phyloP scores from a whole-genome alignment of 1,140 invertebrate genomes.

The Danaus melanippus region DNA sequence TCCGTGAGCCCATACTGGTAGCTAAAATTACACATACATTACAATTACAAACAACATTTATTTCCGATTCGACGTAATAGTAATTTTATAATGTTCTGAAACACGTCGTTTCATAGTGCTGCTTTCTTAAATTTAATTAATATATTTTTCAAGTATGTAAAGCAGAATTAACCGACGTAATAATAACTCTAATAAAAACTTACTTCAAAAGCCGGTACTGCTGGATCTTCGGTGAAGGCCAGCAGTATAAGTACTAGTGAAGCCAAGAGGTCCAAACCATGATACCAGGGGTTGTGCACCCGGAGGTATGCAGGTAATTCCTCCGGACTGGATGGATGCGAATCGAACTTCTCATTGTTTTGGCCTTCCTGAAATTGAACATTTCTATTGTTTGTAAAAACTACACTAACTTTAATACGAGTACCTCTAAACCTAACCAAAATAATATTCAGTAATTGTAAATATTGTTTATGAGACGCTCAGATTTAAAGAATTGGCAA shows the following conservation, averaged over 20 bases:
- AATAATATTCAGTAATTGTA: too few species aligned
- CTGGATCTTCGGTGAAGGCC: conserved; percentile 87
- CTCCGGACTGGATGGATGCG: conserved; percentile 86
- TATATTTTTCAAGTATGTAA: neutral
- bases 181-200: conserved; percentile 12
- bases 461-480: too few species aligned
- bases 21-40: conserved; percentile 48
- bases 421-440: too few species aligned
- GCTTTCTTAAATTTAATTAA: conserved; percentile 5
- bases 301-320: conserved; percentile 90
- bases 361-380: conserved; percentile 81
- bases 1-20: conserved; percentile 86
- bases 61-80: too few species aligned
- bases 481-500: too few species aligned
- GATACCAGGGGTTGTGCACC: conserved; percentile 92
- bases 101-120: too few species aligned
- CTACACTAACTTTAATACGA: too few species aligned
- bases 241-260: conserved; percentile 85
- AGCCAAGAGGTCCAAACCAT: conserved; percentile 85
- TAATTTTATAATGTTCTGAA: too few species aligned
- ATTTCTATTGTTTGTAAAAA: too few species aligned
- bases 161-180: neutral
- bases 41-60: neutral
- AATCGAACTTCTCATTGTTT: conserved; percentile 95
- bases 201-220: conserved; percentile 81